Evolutionary conservation across 2,113 vertebrate species (phyloP).

Genomic region (Oxyura jamaicensis): DNA sequence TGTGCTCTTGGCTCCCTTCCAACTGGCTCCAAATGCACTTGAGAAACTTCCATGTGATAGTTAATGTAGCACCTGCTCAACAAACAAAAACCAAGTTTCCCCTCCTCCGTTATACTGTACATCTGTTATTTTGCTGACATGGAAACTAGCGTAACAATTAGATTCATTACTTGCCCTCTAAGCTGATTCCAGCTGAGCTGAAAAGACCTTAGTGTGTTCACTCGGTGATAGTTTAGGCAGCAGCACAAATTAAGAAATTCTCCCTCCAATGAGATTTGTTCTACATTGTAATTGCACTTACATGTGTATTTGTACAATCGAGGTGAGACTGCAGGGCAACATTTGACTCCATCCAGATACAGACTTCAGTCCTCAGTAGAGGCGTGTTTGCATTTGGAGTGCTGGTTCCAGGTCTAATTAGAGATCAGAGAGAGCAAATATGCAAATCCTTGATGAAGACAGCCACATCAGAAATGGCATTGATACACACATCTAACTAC

Average conservation of each 20-base stretch:
- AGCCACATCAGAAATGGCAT: not conserved
- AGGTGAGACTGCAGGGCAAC: slow-evolving; percentile 12
- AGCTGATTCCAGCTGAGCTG: slow-evolving; percentile 57
- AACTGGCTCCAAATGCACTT: slow-evolving; percentile 68
- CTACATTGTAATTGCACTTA: not conserved
- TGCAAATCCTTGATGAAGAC: not conserved
- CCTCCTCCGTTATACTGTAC: slow-evolving; percentile 59
- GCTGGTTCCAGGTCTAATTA: not conserved
- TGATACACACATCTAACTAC: not conserved
- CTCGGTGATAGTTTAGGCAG: slow-evolving; percentile 12
- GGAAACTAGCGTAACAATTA: slow-evolving; percentile 73
- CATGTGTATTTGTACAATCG: not conserved
- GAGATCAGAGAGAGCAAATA: not conserved
- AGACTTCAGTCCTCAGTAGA: not conserved
- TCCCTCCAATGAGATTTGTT: not conserved
- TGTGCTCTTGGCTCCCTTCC: slow-evolving; percentile 65
- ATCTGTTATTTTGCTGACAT: slow-evolving; percentile 81
- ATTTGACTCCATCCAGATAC: not conserved
- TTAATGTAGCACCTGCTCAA: slow-evolving; percentile 77
- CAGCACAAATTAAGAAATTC: slow-evolving; percentile 38
- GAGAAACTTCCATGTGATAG: slow-evolving; percentile 72
- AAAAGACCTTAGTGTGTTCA: slow-evolving; percentile 35
- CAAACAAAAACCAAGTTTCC: slow-evolving; percentile 64
- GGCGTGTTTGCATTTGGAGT: not conserved
- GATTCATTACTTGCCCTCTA: slow-evolving; percentile 68